phyloP scores from a whole-genome alignment of 2,797 vertebrate species.

The Gymnodraco acuticeps region DNA sequence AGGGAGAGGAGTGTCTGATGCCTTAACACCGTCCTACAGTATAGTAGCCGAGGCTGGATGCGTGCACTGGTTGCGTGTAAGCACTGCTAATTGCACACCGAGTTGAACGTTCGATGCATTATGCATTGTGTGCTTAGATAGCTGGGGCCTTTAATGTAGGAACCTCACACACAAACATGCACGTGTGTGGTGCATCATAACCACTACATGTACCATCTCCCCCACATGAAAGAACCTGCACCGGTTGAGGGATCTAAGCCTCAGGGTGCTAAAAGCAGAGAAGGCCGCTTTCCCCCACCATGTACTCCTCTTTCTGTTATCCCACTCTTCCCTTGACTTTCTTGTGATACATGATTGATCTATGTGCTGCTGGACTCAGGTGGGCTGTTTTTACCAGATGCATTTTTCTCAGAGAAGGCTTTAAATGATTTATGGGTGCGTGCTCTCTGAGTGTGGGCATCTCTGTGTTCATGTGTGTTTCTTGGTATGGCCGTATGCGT shows the following conservation, averaged over 20 bases:
- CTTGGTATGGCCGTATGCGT: constrained; percentile 45
- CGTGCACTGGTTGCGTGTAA: constrained; percentile 67
- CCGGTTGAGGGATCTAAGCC: constrained; percentile 39
- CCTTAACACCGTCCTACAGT: constrained; percentile 44
- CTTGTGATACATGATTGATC: constrained; percentile 81
- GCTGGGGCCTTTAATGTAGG: constrained; percentile 50
- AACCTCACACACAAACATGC: constrained; percentile 36
- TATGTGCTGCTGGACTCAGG: constrained; percentile 75
- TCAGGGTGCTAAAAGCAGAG: constrained; percentile 51
- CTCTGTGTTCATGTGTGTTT: constrained; percentile 44
- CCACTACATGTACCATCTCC: constrained; percentile 46
- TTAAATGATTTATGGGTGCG: constrained; percentile 80
- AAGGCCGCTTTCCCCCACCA: constrained; percentile 28
- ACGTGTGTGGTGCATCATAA: constrained; percentile 38
- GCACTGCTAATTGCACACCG: constrained; percentile 72
- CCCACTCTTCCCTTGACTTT: constrained; percentile 69
- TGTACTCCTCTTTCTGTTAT: constrained; percentile 58
- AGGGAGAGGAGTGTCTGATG: constrained; percentile 42
- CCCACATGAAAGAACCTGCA: constrained; percentile 52
- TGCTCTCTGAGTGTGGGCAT: constrained; percentile 65
- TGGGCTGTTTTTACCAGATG: constrained; percentile 75
- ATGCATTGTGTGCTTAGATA: constrained; percentile 72
- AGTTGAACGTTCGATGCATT: constrained; percentile 68
- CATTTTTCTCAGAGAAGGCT: constrained; percentile 74
- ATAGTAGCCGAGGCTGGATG: constrained; percentile 35